Evolutionary conservation across 35 echinoderm and acorn worm genomes (phyloP).

Genomic region (Apostichopus parvimensis): DNA sequence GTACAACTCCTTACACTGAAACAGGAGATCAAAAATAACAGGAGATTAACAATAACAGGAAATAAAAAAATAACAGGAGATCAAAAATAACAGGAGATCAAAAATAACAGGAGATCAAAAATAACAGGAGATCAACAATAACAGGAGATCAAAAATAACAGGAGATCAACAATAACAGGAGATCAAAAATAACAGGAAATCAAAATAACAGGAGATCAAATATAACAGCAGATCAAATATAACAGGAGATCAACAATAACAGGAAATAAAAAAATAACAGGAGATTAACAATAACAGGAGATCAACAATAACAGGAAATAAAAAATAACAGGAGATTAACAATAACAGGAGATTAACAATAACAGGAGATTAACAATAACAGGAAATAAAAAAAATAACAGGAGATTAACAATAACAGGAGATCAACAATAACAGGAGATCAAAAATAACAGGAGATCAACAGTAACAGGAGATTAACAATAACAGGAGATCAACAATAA

Average conservation of each 20-base stretch:
- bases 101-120: too few species aligned
- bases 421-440: background rate
- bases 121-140: conserved; percentile 21
- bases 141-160: background rate
- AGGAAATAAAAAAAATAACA: conserved; percentile 9
- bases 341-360: too few species aligned
- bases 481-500: too few species aligned
- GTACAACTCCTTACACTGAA: conserved; percentile 92
- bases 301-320: background rate
- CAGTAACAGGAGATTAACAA: background rate
- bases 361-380: background rate
- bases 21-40: background rate
- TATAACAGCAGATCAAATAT: too few species aligned
- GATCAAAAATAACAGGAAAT: background rate
- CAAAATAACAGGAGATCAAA: background rate
- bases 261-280: background rate
- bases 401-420: background rate
- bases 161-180: background rate
- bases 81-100: too few species aligned
- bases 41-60: background rate
- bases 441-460: background rate
- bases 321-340: background rate
- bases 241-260: background rate
- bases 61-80: background rate
- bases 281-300: background rate